Conservation (phyloP, 2,113 vertebrate genomes). For the Chunga burmeisteri region DNA sequence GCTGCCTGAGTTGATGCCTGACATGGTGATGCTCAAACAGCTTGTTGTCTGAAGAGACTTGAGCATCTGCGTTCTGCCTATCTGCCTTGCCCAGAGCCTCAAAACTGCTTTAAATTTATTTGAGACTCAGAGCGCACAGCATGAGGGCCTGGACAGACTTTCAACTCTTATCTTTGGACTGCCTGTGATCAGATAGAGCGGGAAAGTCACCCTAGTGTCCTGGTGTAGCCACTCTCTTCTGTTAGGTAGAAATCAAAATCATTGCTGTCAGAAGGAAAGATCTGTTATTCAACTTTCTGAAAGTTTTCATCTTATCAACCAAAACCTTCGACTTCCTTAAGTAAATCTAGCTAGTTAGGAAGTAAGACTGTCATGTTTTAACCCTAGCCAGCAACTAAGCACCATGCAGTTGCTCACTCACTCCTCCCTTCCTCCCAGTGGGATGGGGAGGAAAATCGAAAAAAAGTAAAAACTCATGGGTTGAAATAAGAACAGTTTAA, state of each 20-base stretch:
- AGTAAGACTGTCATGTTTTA: neutral
- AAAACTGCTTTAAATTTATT: constrained; percentile 5
- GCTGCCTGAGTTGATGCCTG: neutral
- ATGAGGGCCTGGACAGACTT: neutral
- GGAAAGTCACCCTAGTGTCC: neutral
- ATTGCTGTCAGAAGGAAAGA: neutral
- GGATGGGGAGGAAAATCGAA: too few relatives aligned
- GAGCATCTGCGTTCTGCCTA: neutral
- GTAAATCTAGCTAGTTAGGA: neutral
- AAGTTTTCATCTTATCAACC: neutral
- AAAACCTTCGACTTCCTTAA: neutral
- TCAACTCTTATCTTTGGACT: neutral
- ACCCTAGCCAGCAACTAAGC: too few relatives aligned
- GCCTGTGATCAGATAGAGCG: neutral
- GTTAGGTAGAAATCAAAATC: neutral
- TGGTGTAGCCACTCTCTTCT: neutral
- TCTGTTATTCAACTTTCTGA: neutral
- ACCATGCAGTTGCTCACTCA: too few relatives aligned
- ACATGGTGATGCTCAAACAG: neutral
- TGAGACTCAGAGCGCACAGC: neutral
- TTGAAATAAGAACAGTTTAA: too few relatives aligned
- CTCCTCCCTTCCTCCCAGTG: too few relatives aligned
- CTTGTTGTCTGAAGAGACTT: neutral
- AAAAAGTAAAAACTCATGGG: too few relatives aligned
- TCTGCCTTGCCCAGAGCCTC: neutral